Conservation (phyloP, 1,140 invertebrate genomes). For the Meloidogyne floridensis region DNA sequence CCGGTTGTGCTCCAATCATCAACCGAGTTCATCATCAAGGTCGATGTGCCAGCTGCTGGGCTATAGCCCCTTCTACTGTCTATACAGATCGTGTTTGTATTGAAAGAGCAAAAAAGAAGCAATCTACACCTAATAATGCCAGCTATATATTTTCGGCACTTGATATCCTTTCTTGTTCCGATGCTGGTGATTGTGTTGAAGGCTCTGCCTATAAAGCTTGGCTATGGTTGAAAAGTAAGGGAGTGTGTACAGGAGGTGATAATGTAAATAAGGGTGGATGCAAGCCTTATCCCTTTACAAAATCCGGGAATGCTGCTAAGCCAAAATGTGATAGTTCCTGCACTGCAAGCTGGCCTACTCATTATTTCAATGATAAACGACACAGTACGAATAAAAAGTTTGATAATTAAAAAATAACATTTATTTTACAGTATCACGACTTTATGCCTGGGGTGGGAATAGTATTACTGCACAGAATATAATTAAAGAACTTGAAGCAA, state of each 20-base stretch:
- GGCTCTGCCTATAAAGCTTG: background rate
- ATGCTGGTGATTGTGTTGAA: background rate
- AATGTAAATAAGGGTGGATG: background rate
- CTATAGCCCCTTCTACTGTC: background rate
- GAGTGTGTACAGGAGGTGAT: background rate
- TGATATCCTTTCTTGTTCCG: slow-evolving; percentile 6
- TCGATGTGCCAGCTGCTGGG: slow-evolving; percentile 4
- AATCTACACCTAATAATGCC: background rate
- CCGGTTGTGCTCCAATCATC: background rate
- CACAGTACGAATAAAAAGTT: too few relatives aligned
- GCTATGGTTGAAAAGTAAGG: background rate
- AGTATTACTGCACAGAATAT: background rate
- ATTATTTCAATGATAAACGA: too few relatives aligned
- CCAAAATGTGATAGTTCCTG: background rate
- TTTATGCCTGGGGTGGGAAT: too few relatives aligned
- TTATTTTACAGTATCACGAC: background rate
- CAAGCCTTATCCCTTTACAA: slow-evolving; percentile 16
- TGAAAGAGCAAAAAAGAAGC: background rate
- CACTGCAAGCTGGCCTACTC: background rate
- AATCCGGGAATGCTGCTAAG: too few relatives aligned
- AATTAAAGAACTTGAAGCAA: slow-evolving; percentile 77
- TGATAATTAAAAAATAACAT: too few relatives aligned
- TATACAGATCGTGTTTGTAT: background rate
- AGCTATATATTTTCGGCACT: background rate
- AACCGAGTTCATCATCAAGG: slow-evolving; percentile 5